Base-by-base conservation (phyloP, 1,140 invertebrate genomes). In the Belonocnema kinseyi region DNA sequence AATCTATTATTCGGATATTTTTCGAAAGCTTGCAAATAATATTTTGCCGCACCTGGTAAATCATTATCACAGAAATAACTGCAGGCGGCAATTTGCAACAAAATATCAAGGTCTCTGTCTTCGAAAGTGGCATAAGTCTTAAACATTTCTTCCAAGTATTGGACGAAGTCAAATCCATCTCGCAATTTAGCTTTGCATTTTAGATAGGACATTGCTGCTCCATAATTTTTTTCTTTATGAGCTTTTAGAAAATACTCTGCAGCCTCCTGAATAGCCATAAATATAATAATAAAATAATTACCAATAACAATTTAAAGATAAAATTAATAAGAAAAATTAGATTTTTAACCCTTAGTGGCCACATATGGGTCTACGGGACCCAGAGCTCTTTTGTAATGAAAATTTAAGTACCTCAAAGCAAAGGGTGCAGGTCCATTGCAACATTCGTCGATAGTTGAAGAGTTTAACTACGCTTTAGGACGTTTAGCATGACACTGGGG, bases 11-110 rank as follows among this genome's bases (percentile, higher is more conserved):
- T 17, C 0, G 71, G 71, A 61, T 53, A 26, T 12, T 66, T 21
- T 33, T 77, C 54, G 33, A 77, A 66, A 19, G 76, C 71, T 66
- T 53, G 14, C n/a, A 77, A 66, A 7, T 73, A 70, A 77, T 53
- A 46, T 26, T 17, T 66, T 17, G 50, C 11, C 17, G 76, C 21
- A 19, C 46, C 52, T 7, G 58, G 11, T 33, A 77, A 10, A 53
- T 77, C 56, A 17, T 52, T 72, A 16, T 73, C 61, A 8, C n/a
- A 50, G 11, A 61, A 14, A 14, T 73, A 77, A 73, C 33, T 66
- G 14, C 61, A 72, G 50, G 73, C 50, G 0, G 76, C 72, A 10
- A 73, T 19, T 51, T 77, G 54, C 16, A 77, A 13, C 0, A 50
- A 16, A 26, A 77, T 66, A 17, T 61, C 26, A 17, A 72, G 70